Evolutionary conservation across 2,888 invertebrate species (phyloP), one percentile per base, ranked within the genome.

Genomic region (Helobdella robusta): DNA sequence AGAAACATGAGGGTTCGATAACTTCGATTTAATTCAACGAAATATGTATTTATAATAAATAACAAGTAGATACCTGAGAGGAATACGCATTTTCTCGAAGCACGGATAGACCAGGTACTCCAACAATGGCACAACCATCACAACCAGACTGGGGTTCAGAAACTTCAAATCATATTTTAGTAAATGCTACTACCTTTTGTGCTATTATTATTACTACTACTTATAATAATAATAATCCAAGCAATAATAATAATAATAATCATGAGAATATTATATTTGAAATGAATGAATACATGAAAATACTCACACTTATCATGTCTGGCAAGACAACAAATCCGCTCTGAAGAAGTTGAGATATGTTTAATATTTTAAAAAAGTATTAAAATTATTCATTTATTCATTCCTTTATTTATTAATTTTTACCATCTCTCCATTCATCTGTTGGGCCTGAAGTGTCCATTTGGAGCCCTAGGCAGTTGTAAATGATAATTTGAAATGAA

Each of bases 391-490:
- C 8, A 40, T 40, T 15, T 40, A 40, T 18, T 15, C 8, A 18
- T 48, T 20, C n/a, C 20, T 23, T 48, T 15, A 48, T 8, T 48
- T 5, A 15, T 15, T 48, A 18, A 5, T 48, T 15, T 56, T 6
- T 32, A 36, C n/a, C 8, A 8, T 32, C 36, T 68, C 66, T 52
- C 78, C 78, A 66, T 79, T 73, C 74, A 80, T 74, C 44, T 75
- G 71, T 4, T 73, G 69, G 30, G 78, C 79, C 67, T 80, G 79
- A 18, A 73, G 65, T 15, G 70, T 72, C 74, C 74, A 74, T 64
- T 72, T 64, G 2, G 74, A 74, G 15, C 74, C 74, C 67, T 91
- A 30, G 25, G 40, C n/a, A 30, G 1, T 52, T 23, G 15, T 3
- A 32, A 18, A 20, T 54, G 18, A 54, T 40, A 40, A n/a, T n/a